phyloP scores from a whole-genome alignment of 1,140 invertebrate species.

The Vanessa atalanta region DNA sequence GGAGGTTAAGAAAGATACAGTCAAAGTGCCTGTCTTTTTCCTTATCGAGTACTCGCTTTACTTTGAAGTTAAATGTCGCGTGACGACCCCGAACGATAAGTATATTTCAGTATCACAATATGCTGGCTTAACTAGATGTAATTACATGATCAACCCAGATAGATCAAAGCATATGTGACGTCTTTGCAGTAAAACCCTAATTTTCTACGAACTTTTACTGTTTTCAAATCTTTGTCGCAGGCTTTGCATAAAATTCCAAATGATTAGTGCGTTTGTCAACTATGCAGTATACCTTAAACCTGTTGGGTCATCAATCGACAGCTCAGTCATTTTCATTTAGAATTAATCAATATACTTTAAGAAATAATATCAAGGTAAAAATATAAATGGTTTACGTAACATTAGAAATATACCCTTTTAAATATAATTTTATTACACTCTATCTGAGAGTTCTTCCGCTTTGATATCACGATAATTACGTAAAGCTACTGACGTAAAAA shows the following conservation, averaged over 20 bases:
- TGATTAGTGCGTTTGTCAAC: too few relatives aligned
- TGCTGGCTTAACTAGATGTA: not conserved
- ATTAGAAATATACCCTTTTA: not conserved
- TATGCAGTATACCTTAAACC: too few relatives aligned
- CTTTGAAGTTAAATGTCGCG: not conserved
- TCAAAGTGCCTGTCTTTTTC: constrained; percentile 2
- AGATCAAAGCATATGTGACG: too few relatives aligned
- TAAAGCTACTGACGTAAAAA: not conserved
- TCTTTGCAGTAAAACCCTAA: too few relatives aligned
- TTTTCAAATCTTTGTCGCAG: too few relatives aligned
- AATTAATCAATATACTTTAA: too few relatives aligned
- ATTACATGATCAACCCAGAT: too few relatives aligned
- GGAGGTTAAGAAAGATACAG: constrained; percentile 11
- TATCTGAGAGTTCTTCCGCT: not conserved
- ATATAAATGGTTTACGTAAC: not conserved
- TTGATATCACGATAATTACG: constrained; percentile 5
- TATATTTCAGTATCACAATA: not conserved
- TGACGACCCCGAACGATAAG: not conserved
- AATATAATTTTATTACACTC: not conserved
- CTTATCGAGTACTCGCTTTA: constrained; percentile 4
- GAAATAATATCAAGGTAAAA: too few relatives aligned
- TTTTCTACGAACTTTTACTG: too few relatives aligned
- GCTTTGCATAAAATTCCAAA: too few relatives aligned
- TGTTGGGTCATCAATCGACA: too few relatives aligned
- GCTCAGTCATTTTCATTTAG: too few relatives aligned